A percentile compares a stretch with the other conserved stretches of the same genome.
Evolutionary conservation across 2,888 invertebrate species (phyloP).

Genomic region (Pegoplata infirma): DNA sequence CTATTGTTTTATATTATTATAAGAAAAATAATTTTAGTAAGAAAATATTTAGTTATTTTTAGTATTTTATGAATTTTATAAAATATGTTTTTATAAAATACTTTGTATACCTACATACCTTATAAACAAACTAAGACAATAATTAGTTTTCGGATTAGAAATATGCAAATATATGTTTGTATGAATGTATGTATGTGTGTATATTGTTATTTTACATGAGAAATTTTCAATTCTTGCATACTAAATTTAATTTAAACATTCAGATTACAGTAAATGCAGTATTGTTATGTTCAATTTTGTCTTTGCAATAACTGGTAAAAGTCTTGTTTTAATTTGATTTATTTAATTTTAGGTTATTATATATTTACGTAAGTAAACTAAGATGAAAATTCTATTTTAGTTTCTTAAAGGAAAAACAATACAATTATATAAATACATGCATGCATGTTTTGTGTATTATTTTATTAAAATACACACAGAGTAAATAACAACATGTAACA

Average conservation of each 20-base stretch:
- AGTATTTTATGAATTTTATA: too few relatives aligned
- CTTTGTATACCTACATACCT: too few relatives aligned
- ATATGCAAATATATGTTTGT: constrained; percentile 2
- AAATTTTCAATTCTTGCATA: too few relatives aligned
- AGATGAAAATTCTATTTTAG: constrained; percentile 24
- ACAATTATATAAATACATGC: not conserved
- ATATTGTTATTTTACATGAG: not conserved
- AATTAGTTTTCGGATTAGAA: constrained; percentile 40
- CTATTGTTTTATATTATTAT: too few relatives aligned
- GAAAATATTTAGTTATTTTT: too few relatives aligned
- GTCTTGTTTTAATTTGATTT: constrained; percentile 48
- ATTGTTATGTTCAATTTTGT: not conserved
- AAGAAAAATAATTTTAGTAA: too few relatives aligned
- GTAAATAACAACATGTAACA: not conserved
- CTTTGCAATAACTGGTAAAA: not conserved
- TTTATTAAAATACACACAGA: not conserved
- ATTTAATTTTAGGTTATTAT: constrained; percentile 38
- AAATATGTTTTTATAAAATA: too few relatives aligned
- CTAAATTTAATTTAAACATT: not conserved
- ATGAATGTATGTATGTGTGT: not conserved
- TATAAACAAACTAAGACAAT: constrained; percentile 26
- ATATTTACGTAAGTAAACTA: constrained; percentile 26
- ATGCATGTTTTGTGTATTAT: too few relatives aligned
- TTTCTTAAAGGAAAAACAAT: too few relatives aligned
- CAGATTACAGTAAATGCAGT: not conserved